Evolutionary conservation across 2,888 invertebrate genomes (phyloP), one percentile per base, ranked within the genome.

Genomic region (Galeopsomyia nigrocyanea): DNA sequence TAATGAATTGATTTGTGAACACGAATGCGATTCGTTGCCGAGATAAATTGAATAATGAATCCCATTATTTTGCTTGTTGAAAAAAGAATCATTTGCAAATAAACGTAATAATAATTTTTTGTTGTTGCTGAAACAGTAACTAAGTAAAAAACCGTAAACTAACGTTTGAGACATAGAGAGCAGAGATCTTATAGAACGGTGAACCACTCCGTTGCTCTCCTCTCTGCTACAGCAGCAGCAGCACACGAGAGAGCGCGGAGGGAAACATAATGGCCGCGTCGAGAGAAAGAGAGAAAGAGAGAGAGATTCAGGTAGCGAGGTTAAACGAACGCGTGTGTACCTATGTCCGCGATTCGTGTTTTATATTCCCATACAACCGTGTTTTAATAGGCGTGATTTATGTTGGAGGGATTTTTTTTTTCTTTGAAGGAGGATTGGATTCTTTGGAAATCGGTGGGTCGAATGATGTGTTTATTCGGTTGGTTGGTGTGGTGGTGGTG

Each of bases 281-380:
- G 26, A 2, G 26, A 2, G n/a, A n/a, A n/a, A n/a, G n/a, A 16
- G 51, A 51, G 46, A n/a, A n/a, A n/a, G n/a, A n/a, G 46, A 60
- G 46, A 53, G 57, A 66, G 63, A 74, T 65, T 58, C 61, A 68
- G 74, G 68, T 68, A 64, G 75, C 69, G 69, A 74, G 69, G 73
- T 70, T 69, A 58, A 73, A 26, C 26, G 26, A 26, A 26, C 26
- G 26, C 26, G 26, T 26, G 65, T 69, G 50, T 62, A 66, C 50
- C 50, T 56, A 21, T 21, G 46, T 21, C 26, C 65, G 64, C 65
- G 73, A 60, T 17, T 21, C 6, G 17, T 53, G 17, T 10, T 53
- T 53, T n/a, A 17, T 26, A 5, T 53, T 53, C 19, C n/a, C 21
- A 26, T 5, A 26, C 26, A 19, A 14, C 53, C 53, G 53, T 10